Base-by-base conservation (phyloP, 23 tunicate genomes). In the Styela clava region DNA sequence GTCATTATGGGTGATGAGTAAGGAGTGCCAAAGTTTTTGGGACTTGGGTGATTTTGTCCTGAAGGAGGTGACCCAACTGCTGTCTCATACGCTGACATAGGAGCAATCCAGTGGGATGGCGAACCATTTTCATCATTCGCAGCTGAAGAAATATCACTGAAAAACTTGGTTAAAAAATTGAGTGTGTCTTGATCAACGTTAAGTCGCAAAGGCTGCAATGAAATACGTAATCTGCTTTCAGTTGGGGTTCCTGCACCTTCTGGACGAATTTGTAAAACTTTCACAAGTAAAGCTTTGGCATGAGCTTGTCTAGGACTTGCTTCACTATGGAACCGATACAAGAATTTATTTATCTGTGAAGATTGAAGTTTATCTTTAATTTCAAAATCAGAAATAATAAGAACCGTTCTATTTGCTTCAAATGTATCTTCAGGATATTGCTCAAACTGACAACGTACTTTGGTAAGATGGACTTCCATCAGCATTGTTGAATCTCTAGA, bases 121-220 rank as follows among this genome's bases (percentile, higher is more conserved):
- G 63, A 21, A 19, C 67, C 16, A 19, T 82, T 82, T 24, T 82
- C 81, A 22, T 82, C 63, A 74, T 28, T 34, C 83, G 30, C 51
- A 30, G 62, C 74, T 24, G 31, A 24, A 0, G 84, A 64, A 19
- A 85, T 24, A 1, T 34, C 64, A 65, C 27, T 65, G 81, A 94
- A 85, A 68, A 89, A 95, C 1, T 69, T 81, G 1, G 82, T 89
- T 29, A 95, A 30, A 79, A 89, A 90, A 21, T 64, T 68, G 29
- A 90, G 74, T 0, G 96, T 72, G 61, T 95, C 99, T 69, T 95
- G 99, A 79, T 95, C 99, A 34, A 95, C 74, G 37, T 95, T 95
- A 0, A 95, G 30, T 44, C 88, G 64, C 18, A 95, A 62, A 0
- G 99, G 99, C 52, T 95, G 99, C 68, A 95, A 37, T 3, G 99